Conservation (phyloP, 2,888 invertebrate species). For the Odontothrips loti region DNA sequence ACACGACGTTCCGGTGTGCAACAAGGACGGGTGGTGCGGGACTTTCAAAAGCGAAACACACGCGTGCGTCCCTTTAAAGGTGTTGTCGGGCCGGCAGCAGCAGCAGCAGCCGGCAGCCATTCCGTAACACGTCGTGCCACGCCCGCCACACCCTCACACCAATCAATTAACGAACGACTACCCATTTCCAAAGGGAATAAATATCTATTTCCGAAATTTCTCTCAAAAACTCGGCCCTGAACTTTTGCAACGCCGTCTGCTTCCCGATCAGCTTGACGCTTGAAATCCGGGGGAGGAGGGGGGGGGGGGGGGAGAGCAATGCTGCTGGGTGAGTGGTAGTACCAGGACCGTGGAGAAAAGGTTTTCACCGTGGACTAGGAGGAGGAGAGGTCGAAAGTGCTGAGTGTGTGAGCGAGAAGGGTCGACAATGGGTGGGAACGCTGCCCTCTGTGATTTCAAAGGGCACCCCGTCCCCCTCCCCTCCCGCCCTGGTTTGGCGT, state of each 20-base stretch:
- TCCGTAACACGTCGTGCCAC: not conserved
- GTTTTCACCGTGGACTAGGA: not conserved
- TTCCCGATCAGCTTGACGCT: too few species aligned
- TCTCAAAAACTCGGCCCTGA: too few species aligned
- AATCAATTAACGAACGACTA: too few species aligned
- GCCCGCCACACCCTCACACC: not conserved
- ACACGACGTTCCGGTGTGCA: too few species aligned
- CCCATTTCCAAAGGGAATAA: too few species aligned
- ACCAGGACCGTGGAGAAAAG: not conserved
- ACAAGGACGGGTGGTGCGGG: too few species aligned
- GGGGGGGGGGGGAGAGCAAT: too few species aligned
- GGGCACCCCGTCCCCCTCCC: not conserved
- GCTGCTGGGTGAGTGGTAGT: too few species aligned
- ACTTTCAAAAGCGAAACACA: not conserved
- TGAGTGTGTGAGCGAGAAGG: not conserved
- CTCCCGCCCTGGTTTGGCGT: too few species aligned
- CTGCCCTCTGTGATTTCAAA: not conserved
- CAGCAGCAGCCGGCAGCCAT: not conserved
- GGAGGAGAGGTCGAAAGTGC: constrained; percentile 2
- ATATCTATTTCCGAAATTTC: too few species aligned
- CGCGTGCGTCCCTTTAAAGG: not conserved
- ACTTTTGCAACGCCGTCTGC: too few species aligned
- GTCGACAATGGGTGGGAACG: constrained; percentile 11
- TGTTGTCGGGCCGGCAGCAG: not conserved
- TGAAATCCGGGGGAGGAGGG: too few species aligned